These are phyloP conservation scores for Intellagama lesueurii DNA, from an alignment of 2,797 vertebrate species.

Conservation along the genomic window DNA sequence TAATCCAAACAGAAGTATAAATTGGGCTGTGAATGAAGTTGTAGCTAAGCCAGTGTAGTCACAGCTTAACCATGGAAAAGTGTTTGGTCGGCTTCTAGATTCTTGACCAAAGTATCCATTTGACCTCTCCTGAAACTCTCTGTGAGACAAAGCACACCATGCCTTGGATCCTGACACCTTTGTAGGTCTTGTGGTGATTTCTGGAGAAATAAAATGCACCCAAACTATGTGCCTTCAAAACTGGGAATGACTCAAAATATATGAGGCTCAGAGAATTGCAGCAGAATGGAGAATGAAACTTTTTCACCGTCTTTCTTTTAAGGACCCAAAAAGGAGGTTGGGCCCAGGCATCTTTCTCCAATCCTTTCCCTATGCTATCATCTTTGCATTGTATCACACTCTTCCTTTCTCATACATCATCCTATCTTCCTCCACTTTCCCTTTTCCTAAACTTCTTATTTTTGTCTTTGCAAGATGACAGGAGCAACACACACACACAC, in stretches of 20 bases:
- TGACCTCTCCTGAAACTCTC: not conserved
- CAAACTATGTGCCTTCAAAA: not conserved
- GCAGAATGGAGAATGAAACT: not conserved
- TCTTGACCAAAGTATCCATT: not conserved
- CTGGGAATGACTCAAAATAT: not conserved
- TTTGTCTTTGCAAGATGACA: not conserved
- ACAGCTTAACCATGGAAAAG: not conserved
- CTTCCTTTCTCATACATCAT: not conserved
- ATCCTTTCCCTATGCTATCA: not conserved
- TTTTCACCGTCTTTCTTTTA: not conserved
- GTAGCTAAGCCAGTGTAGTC: no score
- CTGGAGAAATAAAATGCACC: not conserved
- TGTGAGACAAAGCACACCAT: not conserved
- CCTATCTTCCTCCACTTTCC: not conserved
- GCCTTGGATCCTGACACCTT: not conserved
- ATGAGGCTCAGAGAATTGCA: not conserved
- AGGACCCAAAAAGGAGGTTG: not conserved
- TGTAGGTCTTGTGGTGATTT: not conserved
- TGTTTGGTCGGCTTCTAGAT: not conserved
- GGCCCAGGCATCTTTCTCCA: not conserved
- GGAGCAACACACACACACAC: not conserved
- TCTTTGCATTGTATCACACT: not conserved
- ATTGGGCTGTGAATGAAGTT: no score
- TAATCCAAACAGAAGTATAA: no score
- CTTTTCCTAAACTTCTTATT: not conserved